These are phyloP conservation scores for Oryzias melastigma DNA, from an alignment of 2,113 vertebrate genomes.

Conservation along the genomic window DNA sequence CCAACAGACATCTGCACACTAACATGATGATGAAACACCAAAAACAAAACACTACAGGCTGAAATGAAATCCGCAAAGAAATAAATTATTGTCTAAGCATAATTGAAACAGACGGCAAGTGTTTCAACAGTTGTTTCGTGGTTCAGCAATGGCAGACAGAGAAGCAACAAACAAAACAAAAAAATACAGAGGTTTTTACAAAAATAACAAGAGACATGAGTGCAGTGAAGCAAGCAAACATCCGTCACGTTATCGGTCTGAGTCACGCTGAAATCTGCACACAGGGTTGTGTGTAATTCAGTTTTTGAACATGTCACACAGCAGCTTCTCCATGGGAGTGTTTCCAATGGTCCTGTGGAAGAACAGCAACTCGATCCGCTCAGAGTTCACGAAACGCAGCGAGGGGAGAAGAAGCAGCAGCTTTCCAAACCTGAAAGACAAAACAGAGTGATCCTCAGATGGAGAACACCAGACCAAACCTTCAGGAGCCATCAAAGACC, in stretches of 20 bases:
- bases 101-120: constrained; percentile 36
- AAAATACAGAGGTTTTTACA: constrained; percentile 50
- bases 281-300: constrained; percentile 39
- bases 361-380: constrained; percentile 92
- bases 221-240: constrained; percentile 20
- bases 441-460: constrained; percentile 7
- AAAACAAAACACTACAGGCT: constrained; percentile 8
- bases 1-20: constrained; percentile 18
- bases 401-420: constrained; percentile 90
- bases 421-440: constrained; percentile 86
- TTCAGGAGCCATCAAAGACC: no score
- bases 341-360: constrained; percentile 93
- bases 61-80: neutral
- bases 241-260: neutral
- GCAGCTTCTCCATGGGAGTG: constrained; percentile 92
- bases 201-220: constrained; percentile 43
- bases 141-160: constrained; percentile 15
- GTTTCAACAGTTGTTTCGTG: constrained; percentile 1
- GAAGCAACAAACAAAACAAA: constrained; percentile 17
- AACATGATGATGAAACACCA: constrained; percentile 6
- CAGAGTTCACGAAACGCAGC: constrained; percentile 88
- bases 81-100: constrained; percentile 23
- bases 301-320: constrained; percentile 96
- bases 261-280: neutral
- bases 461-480: neutral